A percentile compares a stretch with the other conserved stretches of the same genome.
phyloP scores from a whole-genome alignment of 2,797 vertebrate genomes.

The Spea hammondii region DNA sequence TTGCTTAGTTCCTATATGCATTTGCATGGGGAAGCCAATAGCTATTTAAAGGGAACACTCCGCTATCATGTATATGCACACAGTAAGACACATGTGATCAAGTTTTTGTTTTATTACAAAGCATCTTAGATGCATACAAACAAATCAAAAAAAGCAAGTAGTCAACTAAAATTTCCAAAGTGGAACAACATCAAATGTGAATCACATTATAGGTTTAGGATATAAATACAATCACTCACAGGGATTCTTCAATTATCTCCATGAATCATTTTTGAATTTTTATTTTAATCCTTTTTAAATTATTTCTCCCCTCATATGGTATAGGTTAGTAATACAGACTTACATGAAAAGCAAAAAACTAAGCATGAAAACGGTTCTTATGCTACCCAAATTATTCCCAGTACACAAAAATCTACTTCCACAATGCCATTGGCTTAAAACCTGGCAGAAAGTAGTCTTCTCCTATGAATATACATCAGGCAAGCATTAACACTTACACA shows the following conservation, averaged over 20 bases:
- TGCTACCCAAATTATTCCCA: too few relatives aligned
- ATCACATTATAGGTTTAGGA: slow-evolving; percentile 63
- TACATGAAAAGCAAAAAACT: neutral
- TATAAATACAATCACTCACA: slow-evolving; percentile 58
- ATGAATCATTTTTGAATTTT: slow-evolving; percentile 21
- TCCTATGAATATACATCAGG: too few relatives aligned
- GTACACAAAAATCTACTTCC: too few relatives aligned
- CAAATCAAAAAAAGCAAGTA: slow-evolving; percentile 24
- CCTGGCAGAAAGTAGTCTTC: too few relatives aligned
- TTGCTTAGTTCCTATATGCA: too few relatives aligned
- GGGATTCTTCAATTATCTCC: slow-evolving; percentile 45
- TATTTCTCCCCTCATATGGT: slow-evolving; percentile 8
- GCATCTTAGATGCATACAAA: slow-evolving; percentile 53
- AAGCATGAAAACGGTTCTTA: neutral
- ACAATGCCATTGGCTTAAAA: too few relatives aligned
- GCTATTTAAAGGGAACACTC: too few relatives aligned
- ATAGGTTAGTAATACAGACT: neutral
- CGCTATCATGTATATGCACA: neutral
- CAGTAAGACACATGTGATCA: neutral
- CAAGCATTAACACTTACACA: too few relatives aligned
- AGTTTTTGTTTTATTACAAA: slow-evolving; percentile 44
- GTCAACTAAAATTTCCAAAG: slow-evolving; percentile 66
- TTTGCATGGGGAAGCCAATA: too few relatives aligned
- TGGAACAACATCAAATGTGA: slow-evolving; percentile 69
- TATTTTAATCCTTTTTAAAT: slow-evolving; percentile 19